phyloP scores from a whole-genome alignment of 2,797 vertebrate species.

The Sternarchorhynchus goeldii region DNA sequence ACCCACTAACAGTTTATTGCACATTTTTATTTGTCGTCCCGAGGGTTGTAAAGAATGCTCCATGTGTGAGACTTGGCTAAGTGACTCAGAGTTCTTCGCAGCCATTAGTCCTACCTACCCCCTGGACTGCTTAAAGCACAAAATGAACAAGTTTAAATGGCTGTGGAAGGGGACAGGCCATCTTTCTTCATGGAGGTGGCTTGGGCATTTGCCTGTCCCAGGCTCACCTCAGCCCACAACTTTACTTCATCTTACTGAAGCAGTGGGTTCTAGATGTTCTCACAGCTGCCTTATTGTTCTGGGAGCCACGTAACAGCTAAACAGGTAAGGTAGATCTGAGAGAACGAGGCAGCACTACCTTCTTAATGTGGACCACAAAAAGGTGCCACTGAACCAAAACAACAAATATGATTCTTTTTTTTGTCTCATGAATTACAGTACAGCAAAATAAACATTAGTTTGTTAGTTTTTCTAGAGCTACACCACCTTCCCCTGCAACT shows the following conservation, averaged over 20 bases:
- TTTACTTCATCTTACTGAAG: conserved; percentile 5
- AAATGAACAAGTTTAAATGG: conserved; percentile 68
- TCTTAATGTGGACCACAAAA: neutral
- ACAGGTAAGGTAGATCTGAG: no score
- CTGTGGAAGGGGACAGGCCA: conserved; percentile 70
- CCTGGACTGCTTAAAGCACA: conserved; percentile 66
- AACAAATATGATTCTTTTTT: neutral
- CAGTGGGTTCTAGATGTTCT: neutral
- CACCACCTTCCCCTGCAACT: neutral
- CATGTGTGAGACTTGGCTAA: conserved; percentile 39
- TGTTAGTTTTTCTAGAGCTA: neutral
- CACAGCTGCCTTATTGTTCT: no score
- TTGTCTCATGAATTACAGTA: no score
- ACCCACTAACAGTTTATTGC: conserved; percentile 27
- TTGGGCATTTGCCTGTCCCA: conserved; percentile 49
- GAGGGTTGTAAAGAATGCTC: conserved; percentile 41
- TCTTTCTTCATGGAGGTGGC: conserved; percentile 73
- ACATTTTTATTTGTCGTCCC: conserved; percentile 25
- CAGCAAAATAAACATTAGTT: neutral
- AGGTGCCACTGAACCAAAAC: neutral
- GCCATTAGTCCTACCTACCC: conserved; percentile 64
- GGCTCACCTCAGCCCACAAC: conserved; percentile 43
- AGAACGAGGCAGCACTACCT: neutral
- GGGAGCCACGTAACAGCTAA: no score
- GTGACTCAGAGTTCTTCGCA: conserved; percentile 67